Evolutionary conservation across 2,888 invertebrate genomes (phyloP).

Genomic region (Cheilosia soror): DNA sequence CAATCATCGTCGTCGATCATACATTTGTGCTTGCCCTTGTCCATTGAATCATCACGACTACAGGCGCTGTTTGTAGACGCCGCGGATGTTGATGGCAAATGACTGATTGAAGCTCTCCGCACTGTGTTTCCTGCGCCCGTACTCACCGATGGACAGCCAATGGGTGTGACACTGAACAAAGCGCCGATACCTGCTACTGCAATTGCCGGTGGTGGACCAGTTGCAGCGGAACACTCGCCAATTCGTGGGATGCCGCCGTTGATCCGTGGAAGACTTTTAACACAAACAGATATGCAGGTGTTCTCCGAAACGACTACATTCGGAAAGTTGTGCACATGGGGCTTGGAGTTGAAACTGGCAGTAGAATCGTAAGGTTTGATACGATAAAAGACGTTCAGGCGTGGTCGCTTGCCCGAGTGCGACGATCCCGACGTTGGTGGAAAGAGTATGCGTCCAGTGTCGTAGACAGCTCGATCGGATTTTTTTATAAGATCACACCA

Average conservation of each 20-base stretch:
- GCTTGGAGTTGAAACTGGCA: conserved; percentile 82
- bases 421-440: conserved; percentile 81
- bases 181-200: conserved; percentile 67
- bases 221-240: conserved; percentile 61
- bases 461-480: conserved; percentile 82
- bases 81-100: conserved; percentile 64
- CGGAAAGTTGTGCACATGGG: conserved; percentile 83
- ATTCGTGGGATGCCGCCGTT: conserved; percentile 88
- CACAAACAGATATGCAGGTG: conserved; percentile 84
- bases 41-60: conserved; percentile 64
- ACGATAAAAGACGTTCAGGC: conserved; percentile 83
- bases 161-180: conserved; percentile 65
- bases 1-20: conserved; percentile 75
- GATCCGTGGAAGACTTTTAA: conserved; percentile 90
- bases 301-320: conserved; percentile 82
- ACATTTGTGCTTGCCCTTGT: conserved; percentile 70
- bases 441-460: conserved; percentile 83
- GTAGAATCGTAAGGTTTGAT: conserved; percentile 82
- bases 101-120: conserved; percentile 58
- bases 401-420: conserved; percentile 78
- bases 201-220: conserved; percentile 52
- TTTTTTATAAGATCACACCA: conserved; percentile 87
- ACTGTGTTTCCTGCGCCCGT: conserved; percentile 29
- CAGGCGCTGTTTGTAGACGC: conserved; percentile 60
- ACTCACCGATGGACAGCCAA: conserved; percentile 25